A percentile compares a stretch with the other conserved stretches of the same genome.
phyloP scores from a whole-genome alignment of 2,888 invertebrate genomes.

The Clunio marinus region DNA sequence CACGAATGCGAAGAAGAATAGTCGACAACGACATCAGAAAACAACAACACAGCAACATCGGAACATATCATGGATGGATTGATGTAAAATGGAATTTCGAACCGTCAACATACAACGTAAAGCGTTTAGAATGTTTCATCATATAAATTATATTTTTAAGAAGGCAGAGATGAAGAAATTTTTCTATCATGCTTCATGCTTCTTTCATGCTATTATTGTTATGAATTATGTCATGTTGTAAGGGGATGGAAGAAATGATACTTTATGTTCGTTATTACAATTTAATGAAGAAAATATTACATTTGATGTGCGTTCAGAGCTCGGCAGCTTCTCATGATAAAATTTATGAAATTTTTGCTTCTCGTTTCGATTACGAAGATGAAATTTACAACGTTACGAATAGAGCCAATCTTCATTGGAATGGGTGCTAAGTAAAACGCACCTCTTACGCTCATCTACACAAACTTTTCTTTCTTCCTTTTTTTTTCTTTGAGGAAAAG shows the following conservation, averaged over 20 bases:
- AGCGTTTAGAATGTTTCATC: neutral
- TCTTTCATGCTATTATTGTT: neutral
- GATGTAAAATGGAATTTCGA: conserved; percentile 23
- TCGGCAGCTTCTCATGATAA: neutral
- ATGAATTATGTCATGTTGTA: conserved; percentile 2
- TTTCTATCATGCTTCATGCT: neutral
- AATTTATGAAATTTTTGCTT: neutral
- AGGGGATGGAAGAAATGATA: neutral
- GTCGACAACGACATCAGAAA: neutral
- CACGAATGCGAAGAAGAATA: conserved; percentile 6
- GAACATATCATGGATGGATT: neutral
- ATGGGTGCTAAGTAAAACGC: too few species aligned
- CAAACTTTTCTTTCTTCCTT: neutral
- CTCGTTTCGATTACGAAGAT: too few species aligned
- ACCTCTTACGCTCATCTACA: too few species aligned
- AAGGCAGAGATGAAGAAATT: neutral
- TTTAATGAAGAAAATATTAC: conserved; percentile 27
- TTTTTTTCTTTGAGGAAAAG: neutral
- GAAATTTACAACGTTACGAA: neutral
- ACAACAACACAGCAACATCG: conserved; percentile 10
- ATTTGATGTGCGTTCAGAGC: conserved; percentile 1
- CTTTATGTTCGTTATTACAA: conserved; percentile 16
- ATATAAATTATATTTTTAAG: neutral
- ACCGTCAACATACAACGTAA: neutral
- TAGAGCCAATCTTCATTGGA: neutral